These are phyloP conservation scores for Plagiodera versicolora DNA, from an alignment of 2,888 invertebrate species.

Conservation along the genomic window DNA sequence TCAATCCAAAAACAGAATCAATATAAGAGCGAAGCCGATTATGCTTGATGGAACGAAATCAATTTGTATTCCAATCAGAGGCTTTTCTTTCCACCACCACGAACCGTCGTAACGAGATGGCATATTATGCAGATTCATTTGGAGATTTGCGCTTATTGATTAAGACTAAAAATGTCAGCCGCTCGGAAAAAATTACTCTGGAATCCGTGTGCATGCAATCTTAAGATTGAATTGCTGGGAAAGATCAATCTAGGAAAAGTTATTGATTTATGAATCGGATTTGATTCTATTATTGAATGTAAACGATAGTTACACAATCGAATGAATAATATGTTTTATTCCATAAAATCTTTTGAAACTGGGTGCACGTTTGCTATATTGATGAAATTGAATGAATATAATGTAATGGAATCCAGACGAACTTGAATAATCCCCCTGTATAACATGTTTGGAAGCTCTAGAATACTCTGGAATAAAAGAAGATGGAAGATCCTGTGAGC, in stretches of 20 bases:
- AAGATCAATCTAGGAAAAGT: background rate
- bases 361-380: too few relatives aligned
- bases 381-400: too few relatives aligned
- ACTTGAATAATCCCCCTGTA: too few relatives aligned
- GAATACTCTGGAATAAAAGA: too few relatives aligned
- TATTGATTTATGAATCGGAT: too few relatives aligned
- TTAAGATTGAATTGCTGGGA: background rate
- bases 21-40: background rate
- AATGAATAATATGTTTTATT: too few relatives aligned
- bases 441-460: too few relatives aligned
- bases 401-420: too few relatives aligned
- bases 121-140: background rate
- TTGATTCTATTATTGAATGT: too few relatives aligned
- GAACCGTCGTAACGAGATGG: background rate
- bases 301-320: too few relatives aligned
- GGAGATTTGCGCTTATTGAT: conserved; percentile 1
- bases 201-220: background rate
- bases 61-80: conserved; percentile 1
- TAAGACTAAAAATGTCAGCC: background rate
- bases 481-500: too few relatives aligned
- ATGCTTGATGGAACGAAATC: background rate
- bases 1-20: background rate
- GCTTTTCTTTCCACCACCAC: background rate
- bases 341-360: too few relatives aligned
- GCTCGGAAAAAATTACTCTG: background rate